Conservation (phyloP, 2,113 vertebrate genomes). For the Actenoides lindsayi region DNA sequence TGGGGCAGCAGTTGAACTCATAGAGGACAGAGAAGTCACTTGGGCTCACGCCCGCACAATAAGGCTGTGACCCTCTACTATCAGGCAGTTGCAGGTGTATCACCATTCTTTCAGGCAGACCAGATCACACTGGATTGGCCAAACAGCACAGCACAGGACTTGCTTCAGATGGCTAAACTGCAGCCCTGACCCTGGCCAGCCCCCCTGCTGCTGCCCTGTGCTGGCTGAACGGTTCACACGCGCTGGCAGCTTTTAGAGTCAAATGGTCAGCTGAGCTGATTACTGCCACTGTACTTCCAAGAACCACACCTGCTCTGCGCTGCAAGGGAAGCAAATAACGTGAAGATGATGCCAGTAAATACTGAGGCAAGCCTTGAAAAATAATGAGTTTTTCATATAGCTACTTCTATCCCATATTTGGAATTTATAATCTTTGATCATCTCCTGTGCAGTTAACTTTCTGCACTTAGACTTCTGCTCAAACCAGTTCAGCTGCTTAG, state of each 20-base stretch:
- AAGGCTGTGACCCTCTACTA: background rate
- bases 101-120: background rate
- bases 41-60: background rate
- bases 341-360: background rate
- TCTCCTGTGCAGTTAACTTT: background rate
- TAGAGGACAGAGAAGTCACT: background rate
- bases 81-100: background rate
- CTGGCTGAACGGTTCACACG: fast-evolving
- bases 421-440: background rate
- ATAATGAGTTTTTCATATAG: background rate
- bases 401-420: background rate
- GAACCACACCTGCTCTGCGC: background rate
- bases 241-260: background rate
- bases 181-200: background rate
- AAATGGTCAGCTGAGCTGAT: background rate
- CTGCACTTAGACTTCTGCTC: background rate
- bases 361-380: background rate
- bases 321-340: background rate
- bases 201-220: fast-evolving
- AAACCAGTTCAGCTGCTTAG: background rate
- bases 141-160: background rate
- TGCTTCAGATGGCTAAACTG: background rate
- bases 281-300: background rate
- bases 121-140: background rate
- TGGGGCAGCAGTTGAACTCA: background rate